Base-by-base conservation (phyloP, 2,113 vertebrate genomes). In the Sander vitreus region DNA sequence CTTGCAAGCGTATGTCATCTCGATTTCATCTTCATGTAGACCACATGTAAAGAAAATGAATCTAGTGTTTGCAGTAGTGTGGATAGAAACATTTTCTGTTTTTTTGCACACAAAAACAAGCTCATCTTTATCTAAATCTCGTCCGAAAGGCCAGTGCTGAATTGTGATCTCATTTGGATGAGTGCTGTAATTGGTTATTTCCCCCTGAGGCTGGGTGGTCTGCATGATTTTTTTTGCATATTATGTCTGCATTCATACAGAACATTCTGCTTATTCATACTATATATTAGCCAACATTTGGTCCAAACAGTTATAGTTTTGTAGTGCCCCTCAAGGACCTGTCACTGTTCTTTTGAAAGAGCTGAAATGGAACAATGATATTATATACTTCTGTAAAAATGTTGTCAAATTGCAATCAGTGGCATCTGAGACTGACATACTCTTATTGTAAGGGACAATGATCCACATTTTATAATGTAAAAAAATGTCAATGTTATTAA, bases 111-210 rank as follows among this genome's bases (percentile, higher is more conserved):
- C 8, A 53, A 53, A 11, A 39, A 12, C 5, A 23, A 5, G 15
- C 9, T 14, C 3, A 27, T 18, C 5, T 50, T 54, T 5, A 16
- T 69, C n/a, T 1, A 36, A 4, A 53, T 53, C 1, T 6, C 65
- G 5, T 51, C 10, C 47, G 14, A n/a, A 33, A 36, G 6, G 30
- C 30, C 21, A 39, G 48, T 39, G 48, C 33, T 75, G 14, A 15
- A 25, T 7, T 33, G 2, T 57, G 39, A 67, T 58, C 19, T 67
- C 13, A 57, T 30, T 21, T 25, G 11, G 36, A 27, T 64, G 33
- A 75, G 33, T 25, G 8, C 36, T 43, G 39, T 43, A 55, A 65
- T 65, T 60, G 43, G 11, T 63, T 12, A 77, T 47, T 62, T 63
- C 11, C 16, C 23, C 23, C 23, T 33, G 21, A 43, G 33, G 36